Base-by-base conservation (phyloP, 2,113 vertebrate species). In the Aegotheles bennettii region DNA sequence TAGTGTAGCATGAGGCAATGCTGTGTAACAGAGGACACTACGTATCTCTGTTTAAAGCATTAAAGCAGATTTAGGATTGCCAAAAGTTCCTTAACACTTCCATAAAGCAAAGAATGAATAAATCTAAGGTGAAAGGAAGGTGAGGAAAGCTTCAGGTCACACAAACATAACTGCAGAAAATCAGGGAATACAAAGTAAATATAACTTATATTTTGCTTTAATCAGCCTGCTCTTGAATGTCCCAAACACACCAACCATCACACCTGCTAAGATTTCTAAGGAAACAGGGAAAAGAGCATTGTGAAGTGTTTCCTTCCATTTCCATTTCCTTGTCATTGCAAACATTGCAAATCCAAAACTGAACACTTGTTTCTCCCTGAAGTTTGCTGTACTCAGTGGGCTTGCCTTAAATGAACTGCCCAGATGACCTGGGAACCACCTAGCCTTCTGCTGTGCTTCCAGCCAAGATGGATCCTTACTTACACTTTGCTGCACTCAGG, bases 21-120 rank as follows among this genome's bases (percentile, higher is more conserved):
- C 10, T 0, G 0, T 4, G 0, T 4, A 61, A 61, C 1, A 11
- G 16, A 26, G 20, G 17, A 33, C 28, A 59, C 7, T 8, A 71
- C 50, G 24, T 12, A 51, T 2, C 40, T 47, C 28, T n/a, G 53
- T 26, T 60, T 25, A 36, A 65, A 64, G 38, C 4, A 54, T 12
- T 31, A 76, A 38, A 80, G 7, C 13, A 90, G 28, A 84, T 3
- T 31, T 33, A 45, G 24, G 17, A 63, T 18, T 64, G 28, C 25
- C 10, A n/a, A 6, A 65, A 70, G 16, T 31, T 68, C 38, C 33
- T 54, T 65, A 65, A 45, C 3, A 6, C 20, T 53, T 64, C 9
- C 21, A 38, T 9, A 48, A 88, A 85, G n/a, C 13, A 65, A 43
- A 42, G 31, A 40, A 40, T 23, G 11, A 83, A 90, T 80, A 93